A percentile compares a stretch with the other conserved stretches of the same genome.
phyloP scores from a whole-genome alignment of 1,140 invertebrate genomes.

The Holotrichia oblita region DNA sequence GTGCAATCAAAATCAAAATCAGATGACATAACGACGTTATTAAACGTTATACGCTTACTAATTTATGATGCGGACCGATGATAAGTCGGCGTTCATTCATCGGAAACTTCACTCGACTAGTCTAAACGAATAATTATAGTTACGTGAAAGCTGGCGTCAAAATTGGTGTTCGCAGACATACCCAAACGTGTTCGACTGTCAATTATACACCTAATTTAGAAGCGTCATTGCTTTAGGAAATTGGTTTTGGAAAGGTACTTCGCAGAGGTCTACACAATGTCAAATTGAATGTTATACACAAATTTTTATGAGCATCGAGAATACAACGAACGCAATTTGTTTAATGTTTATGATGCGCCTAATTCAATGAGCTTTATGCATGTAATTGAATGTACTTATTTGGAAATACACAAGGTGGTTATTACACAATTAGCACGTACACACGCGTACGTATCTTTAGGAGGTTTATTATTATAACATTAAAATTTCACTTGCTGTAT shows the following conservation, averaged over 20 bases:
- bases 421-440: too few relatives aligned
- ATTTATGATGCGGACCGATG: neutral
- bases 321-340: too few relatives aligned
- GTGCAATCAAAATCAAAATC: conserved; percentile 12
- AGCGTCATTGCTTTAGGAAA: neutral
- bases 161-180: neutral
- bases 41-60: conserved; percentile 13
- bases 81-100: conserved; percentile 12
- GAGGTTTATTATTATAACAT: too few relatives aligned
- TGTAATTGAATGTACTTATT: too few relatives aligned
- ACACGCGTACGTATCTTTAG: too few relatives aligned
- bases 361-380: too few relatives aligned
- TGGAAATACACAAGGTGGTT: too few relatives aligned
- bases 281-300: too few relatives aligned
- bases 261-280: neutral
- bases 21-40: conserved; percentile 12
- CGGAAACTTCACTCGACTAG: neutral
- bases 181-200: neutral
- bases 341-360: too few relatives aligned
- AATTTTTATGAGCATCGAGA: too few relatives aligned
- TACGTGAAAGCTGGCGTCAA: neutral
- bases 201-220: neutral
- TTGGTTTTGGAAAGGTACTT: neutral
- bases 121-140: conserved; percentile 8
- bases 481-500: too few relatives aligned